Conservation (phyloP, 1,140 invertebrate genomes). For the Formica exsecta region DNA sequence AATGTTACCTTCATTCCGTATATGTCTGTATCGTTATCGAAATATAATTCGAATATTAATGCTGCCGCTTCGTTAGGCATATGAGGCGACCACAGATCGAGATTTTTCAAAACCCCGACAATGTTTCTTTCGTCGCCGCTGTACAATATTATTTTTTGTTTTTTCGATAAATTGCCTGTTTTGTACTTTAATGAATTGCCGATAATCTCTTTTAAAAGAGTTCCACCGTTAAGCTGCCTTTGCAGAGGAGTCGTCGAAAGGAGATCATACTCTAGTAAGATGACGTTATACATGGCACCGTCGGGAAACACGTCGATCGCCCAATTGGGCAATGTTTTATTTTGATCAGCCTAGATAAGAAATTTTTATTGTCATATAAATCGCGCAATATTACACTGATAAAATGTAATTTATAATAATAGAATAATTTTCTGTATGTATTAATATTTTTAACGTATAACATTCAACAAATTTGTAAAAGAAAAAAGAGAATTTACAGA, state of each 20-base stretch:
- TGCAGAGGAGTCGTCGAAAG: constrained; percentile 76
- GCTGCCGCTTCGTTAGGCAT: constrained; percentile 73
- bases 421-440: background rate
- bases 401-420: background rate
- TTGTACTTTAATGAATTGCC: constrained; percentile 70
- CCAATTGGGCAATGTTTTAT: constrained; percentile 77
- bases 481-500: background rate
- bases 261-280: constrained; percentile 74
- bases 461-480: background rate
- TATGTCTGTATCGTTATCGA: constrained; percentile 68
- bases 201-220: constrained; percentile 78
- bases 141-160: constrained; percentile 77
- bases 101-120: constrained; percentile 76
- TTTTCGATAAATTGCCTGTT: background rate
- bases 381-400: background rate
- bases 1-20: constrained; percentile 78
- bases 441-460: background rate
- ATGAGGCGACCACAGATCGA: constrained; percentile 74
- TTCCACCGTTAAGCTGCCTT: constrained; percentile 81
- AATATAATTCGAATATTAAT: constrained; percentile 81
- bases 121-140: constrained; percentile 81
- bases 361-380: constrained; percentile 8
- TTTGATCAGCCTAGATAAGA: constrained; percentile 72
- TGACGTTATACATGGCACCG: constrained; percentile 73
- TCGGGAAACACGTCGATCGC: constrained; percentile 71